A percentile compares a stretch with the other conserved stretches of the same genome.
These are phyloP conservation scores for Loxodonta africana DNA, from an alignment of 2,113 vertebrate genomes.

Conservation along the genomic window DNA sequence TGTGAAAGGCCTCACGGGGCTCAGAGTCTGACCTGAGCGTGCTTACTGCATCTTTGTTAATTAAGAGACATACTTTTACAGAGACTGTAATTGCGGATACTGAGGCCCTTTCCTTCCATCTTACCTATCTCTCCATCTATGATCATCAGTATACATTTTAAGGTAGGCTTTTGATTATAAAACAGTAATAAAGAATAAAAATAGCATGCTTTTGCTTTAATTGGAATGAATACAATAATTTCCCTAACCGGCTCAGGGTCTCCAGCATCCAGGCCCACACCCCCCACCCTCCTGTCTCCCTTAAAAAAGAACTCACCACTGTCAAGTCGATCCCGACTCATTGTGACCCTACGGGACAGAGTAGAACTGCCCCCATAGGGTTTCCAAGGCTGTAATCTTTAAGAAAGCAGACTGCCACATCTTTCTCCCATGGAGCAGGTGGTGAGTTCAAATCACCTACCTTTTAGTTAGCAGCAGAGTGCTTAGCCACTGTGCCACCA, in stretches of 20 bases:
- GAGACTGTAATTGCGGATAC: neutral
- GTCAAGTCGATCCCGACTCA: too few species aligned
- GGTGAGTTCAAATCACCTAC: too few species aligned
- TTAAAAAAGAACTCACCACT: too few species aligned
- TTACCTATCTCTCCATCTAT: neutral
- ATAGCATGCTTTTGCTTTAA: neutral
- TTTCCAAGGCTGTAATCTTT: too few species aligned
- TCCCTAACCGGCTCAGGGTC: neutral
- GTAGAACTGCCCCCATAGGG: too few species aligned
- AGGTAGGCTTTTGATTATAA: neutral
- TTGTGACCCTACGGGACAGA: too few species aligned
- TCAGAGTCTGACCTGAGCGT: neutral
- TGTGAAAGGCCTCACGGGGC: neutral
- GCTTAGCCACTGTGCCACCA: neutral
- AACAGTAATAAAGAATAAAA: neutral
- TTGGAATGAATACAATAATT: slow-evolving; percentile 1
- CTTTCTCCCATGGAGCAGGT: too few species aligned
- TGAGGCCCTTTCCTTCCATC: neutral
- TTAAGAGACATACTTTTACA: neutral
- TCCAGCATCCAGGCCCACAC: neutral
- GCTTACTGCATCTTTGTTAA: neutral
- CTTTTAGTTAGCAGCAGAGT: too few species aligned
- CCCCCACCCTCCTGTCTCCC: too few species aligned
- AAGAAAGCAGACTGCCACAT: too few species aligned
- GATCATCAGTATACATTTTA: neutral